These are phyloP conservation scores for Sphenodon punctatus DNA, from an alignment of 2,797 vertebrate genomes.

Conservation along the genomic window DNA sequence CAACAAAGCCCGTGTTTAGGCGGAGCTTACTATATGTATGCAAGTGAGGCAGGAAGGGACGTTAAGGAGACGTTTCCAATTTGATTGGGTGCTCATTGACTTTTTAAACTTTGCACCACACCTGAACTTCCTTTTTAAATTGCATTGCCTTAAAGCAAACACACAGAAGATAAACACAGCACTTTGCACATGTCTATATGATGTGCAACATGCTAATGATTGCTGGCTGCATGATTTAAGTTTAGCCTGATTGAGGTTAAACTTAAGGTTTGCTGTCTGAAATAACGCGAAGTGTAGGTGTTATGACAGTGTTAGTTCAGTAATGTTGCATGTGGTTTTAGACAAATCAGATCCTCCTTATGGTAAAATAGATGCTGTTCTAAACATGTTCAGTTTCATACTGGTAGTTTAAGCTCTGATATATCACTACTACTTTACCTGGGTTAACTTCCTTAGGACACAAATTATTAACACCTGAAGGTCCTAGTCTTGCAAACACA, in stretches of 20 bases:
- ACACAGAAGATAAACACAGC: neutral
- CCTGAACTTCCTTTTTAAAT: neutral
- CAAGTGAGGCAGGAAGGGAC: neutral
- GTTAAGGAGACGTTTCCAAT: neutral
- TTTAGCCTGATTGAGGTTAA: neutral
- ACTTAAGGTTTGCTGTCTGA: neutral
- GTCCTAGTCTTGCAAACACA: too few relatives aligned
- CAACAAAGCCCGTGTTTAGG: slow-evolving; percentile 15
- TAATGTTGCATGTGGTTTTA: too few relatives aligned
- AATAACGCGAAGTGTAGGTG: neutral
- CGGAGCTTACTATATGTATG: slow-evolving; percentile 15
- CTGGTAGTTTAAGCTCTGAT: too few relatives aligned
- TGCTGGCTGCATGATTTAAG: neutral
- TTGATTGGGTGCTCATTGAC: neutral
- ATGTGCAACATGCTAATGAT: too few relatives aligned
- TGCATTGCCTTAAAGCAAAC: neutral
- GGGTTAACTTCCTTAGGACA: too few relatives aligned
- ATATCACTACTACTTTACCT: too few relatives aligned
- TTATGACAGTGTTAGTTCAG: too few relatives aligned
- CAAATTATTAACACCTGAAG: too few relatives aligned
- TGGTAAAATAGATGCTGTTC: too few relatives aligned
- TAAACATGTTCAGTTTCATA: too few relatives aligned
- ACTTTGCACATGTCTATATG: neutral
- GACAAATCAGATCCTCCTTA: too few relatives aligned
- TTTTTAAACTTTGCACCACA: neutral